A percentile compares a stretch with the other conserved stretches of the same genome.
phyloP scores from a whole-genome alignment of 1,140 invertebrate genomes.

The Drosophila fuyamai region DNA sequence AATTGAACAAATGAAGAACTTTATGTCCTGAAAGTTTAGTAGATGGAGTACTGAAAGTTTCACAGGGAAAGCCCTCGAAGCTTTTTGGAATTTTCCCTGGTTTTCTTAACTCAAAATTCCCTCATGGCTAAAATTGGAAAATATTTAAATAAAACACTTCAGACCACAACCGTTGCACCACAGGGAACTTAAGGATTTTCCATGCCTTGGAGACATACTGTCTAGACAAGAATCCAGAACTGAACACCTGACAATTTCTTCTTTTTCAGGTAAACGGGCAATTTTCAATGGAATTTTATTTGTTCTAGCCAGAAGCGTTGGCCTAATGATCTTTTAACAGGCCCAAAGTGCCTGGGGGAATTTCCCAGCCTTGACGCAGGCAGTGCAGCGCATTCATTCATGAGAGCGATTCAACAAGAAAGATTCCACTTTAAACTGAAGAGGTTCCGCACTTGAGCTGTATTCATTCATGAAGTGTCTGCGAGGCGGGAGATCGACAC shows the following conservation, averaged over 20 bases:
- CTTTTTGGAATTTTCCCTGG: neutral
- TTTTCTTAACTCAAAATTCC: neutral
- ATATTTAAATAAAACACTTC: constrained; percentile 69
- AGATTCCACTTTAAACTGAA: constrained; percentile 78
- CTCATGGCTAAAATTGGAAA: constrained; percentile 9
- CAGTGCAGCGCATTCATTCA: constrained; percentile 54
- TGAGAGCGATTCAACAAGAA: constrained; percentile 49
- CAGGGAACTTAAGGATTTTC: constrained; percentile 31
- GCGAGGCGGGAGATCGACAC: constrained; percentile 31
- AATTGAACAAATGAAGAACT: neutral
- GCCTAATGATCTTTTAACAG: constrained; percentile 82
- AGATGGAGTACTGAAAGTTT: neutral
- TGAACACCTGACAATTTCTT: constrained; percentile 64
- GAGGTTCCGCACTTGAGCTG: constrained; percentile 69
- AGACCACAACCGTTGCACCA: constrained; percentile 69
- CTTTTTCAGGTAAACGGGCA: constrained; percentile 52
- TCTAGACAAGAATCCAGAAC: constrained; percentile 52
- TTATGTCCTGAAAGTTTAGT: constrained; percentile 8
- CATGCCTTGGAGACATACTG: constrained; percentile 64
- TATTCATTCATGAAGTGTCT: constrained; percentile 79
- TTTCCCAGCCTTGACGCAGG: constrained; percentile 57
- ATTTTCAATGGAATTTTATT: constrained; percentile 71
- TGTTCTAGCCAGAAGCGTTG: constrained; percentile 38
- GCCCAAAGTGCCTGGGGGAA: constrained; percentile 43
- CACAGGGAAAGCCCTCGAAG: neutral